A percentile compares a stretch with the other conserved stretches of the same genome.
These are phyloP conservation scores for Epirrita christyi DNA, from an alignment of 2,888 invertebrate species.

Conservation along the genomic window DNA sequence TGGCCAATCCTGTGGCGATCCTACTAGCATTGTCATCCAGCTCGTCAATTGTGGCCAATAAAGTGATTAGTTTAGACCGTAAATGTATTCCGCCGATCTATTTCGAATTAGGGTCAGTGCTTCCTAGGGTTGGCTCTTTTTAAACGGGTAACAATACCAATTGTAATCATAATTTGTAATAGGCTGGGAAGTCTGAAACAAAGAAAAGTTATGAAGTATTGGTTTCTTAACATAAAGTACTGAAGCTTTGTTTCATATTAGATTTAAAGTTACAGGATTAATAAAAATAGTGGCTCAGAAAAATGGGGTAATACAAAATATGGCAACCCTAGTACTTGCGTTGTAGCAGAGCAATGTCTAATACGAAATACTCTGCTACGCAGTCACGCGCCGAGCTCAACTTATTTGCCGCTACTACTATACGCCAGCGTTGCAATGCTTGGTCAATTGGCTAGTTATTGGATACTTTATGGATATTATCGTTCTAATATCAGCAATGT, in stretches of 20 bases:
- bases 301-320: neutral
- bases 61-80: conserved; percentile 77
- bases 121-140: conserved; percentile 30
- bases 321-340: conserved; percentile 28
- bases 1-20: conserved; percentile 57
- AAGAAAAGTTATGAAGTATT: no score
- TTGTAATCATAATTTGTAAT: no score
- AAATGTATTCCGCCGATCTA: conserved; percentile 72
- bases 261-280: neutral
- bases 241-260: no score
- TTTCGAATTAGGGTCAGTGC: conserved; percentile 73
- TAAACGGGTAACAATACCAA: conserved; percentile 1
- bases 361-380: no score
- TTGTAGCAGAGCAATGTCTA: no score
- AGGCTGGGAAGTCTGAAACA: no score
- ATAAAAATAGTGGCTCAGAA: no score
- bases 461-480: conserved; percentile 57
- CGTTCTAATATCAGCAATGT: conserved; percentile 46
- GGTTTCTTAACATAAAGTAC: no score
- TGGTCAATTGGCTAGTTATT: conserved; percentile 57
- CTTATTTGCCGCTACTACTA: no score
- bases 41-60: conserved; percentile 71
- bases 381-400: no score
- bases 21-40: conserved; percentile 60
- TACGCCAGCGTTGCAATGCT: conserved; percentile 57